Evolutionary conservation across 2,113 vertebrate genomes (phyloP), one percentile per base, ranked within the genome.

Genomic region (Psephotus haematonotus): DNA sequence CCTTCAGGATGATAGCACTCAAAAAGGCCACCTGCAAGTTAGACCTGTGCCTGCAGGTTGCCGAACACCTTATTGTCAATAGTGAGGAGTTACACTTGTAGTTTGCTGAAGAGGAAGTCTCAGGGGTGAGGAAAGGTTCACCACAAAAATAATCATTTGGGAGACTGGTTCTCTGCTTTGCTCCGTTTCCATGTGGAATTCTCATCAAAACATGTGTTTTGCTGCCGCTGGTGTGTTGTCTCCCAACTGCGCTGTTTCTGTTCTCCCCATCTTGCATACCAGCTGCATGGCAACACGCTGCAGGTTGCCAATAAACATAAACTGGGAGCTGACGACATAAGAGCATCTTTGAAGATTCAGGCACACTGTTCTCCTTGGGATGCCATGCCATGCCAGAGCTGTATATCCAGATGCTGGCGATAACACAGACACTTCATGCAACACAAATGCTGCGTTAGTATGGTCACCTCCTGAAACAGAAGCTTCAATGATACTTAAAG

Each of bases 251-350:
- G 23, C 11, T 88, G 60, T 71, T 96, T 88, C 28, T 79, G 59
- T 94, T 90, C 75, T 89, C 83, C 86, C 96, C 81, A 57, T 92
- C 87, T 88, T 86, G 79, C 55, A 13, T 17, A 88, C 39, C 81
- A 93, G 81, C 90, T 86, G 93, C 90, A 75, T 22, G 52, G 90
- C 86, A 97, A 89, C 76, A 71, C 3, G 1, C 63, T 82, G 93
- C 89, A 92, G 89, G 88, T 13, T 95, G 86, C 89, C 86, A 95
- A 57, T 71, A 90, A 93, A 78, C 86, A 85, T 82, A 79, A 79
- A 95, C 84, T 94, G 94, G 94, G 90, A 95, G 90, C 80, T 11
- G 9, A 44, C 17, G 59, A 95, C 62, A 94, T 27, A 53, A 86
- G 64, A 93, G 78, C 49, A 57, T 86, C 83, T 87, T 76, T 88